These are phyloP conservation scores for Drosophila gaucha DNA, from an alignment of 2,888 invertebrate species.

Conservation along the genomic window DNA sequence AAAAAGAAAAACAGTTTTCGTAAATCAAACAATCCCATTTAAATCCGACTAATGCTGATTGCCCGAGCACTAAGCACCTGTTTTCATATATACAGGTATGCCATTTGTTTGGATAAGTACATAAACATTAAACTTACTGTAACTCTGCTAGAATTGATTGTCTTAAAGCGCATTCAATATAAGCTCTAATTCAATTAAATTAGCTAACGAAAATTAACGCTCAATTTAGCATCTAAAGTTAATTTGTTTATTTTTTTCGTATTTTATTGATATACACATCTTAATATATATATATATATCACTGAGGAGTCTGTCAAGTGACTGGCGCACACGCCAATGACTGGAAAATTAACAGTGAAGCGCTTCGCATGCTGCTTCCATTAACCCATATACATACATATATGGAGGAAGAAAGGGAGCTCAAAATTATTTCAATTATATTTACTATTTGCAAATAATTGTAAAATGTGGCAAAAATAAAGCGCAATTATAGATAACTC, in stretches of 20 bases:
- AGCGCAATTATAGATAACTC: not conserved
- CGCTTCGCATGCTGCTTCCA: not conserved
- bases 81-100: not conserved
- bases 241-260: constrained; percentile 28
- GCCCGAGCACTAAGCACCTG: not conserved
- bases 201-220: constrained; percentile 64
- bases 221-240: constrained; percentile 50
- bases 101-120: not conserved
- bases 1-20: not conserved
- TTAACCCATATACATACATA: constrained; percentile 24
- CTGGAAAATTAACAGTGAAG: constrained; percentile 35
- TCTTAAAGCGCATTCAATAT: constrained; percentile 24
- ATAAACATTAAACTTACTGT: not conserved
- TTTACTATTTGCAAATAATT: not conserved
- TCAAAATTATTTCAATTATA: not conserved
- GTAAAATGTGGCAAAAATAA: constrained; percentile 10
- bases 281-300: constrained; percentile 9
- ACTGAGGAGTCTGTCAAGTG: constrained; percentile 42
- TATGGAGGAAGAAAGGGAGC: not conserved
- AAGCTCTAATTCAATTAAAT: constrained; percentile 60
- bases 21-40: not conserved
- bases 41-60: not conserved
- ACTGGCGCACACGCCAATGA: constrained; percentile 54
- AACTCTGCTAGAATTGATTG: constrained; percentile 13
- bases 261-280: constrained; percentile 4